phyloP scores from a whole-genome alignment of 2,797 vertebrate species.

The Poecilia wingei region DNA sequence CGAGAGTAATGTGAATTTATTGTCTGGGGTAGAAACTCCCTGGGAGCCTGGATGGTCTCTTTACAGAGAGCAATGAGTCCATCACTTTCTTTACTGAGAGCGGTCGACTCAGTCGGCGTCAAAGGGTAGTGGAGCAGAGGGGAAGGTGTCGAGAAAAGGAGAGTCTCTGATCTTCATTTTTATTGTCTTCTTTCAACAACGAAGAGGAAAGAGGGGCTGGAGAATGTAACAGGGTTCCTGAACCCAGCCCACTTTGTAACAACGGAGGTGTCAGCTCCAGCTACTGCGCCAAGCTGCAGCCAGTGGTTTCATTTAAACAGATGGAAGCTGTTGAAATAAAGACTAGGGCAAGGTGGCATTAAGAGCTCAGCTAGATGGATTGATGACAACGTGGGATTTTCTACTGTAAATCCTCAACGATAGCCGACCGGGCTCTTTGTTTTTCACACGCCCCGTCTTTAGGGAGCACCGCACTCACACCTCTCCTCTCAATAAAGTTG shows the following conservation, averaged over 20 bases:
- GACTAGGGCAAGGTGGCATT: slow-evolving; percentile 67
- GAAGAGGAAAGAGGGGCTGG: slow-evolving; percentile 26
- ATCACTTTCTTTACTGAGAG: slow-evolving; percentile 52
- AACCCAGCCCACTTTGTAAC: slow-evolving; percentile 32
- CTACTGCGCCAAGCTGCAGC: slow-evolving; percentile 29
- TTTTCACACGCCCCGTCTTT: slow-evolving; percentile 40
- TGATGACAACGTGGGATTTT: slow-evolving; percentile 72
- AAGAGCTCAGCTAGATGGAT: slow-evolving; percentile 62
- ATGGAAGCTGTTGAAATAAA: slow-evolving; percentile 72
- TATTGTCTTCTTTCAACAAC: slow-evolving; percentile 56
- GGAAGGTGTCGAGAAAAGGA: slow-evolving; percentile 33
- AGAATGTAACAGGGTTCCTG: slow-evolving; percentile 44
- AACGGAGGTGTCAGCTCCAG: slow-evolving; percentile 45
- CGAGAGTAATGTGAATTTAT: slow-evolving; percentile 68
- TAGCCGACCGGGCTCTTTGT: slow-evolving; percentile 63
- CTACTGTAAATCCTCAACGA: slow-evolving; percentile 70
- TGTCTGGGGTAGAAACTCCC: slow-evolving; percentile 62
- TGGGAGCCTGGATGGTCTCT: slow-evolving; percentile 61
- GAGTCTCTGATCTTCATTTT: slow-evolving; percentile 38
- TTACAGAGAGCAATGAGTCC: slow-evolving; percentile 49
- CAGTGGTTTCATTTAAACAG: slow-evolving; percentile 43
- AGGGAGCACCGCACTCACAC: not conserved
- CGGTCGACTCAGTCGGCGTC: slow-evolving; percentile 58
- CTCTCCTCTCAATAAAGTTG: slow-evolving; percentile 35
- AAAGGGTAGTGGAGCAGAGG: slow-evolving; percentile 56